Conservation (phyloP, 2,888 invertebrate genomes). For the Baronia brevicornis region DNA sequence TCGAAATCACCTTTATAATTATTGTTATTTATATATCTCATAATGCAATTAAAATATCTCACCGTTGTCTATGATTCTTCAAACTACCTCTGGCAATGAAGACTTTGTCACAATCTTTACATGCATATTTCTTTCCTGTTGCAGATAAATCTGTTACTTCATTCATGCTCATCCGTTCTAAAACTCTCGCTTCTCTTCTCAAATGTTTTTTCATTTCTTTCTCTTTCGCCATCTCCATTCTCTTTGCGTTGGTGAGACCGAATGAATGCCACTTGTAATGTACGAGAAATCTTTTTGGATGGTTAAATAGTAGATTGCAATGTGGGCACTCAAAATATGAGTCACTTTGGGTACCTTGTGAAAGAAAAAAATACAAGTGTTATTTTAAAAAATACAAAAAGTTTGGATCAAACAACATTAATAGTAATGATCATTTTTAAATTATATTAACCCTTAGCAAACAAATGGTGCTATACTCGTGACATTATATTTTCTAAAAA, state of each 20-base stretch:
- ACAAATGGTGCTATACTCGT: no score
- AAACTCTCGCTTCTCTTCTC: conserved; percentile 32
- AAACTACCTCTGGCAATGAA: conserved; percentile 45
- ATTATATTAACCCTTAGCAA: no score
- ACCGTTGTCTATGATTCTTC: conserved; percentile 54
- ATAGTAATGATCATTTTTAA: no score
- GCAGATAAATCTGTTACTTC: conserved; percentile 23
- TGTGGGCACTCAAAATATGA: conserved; percentile 49
- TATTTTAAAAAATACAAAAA: conserved; percentile 4
- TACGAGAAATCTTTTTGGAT: conserved; percentile 58
- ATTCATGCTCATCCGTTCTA: conserved; percentile 24
- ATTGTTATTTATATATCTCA: background rate
- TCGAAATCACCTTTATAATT: no score
- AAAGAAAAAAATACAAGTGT: conserved; percentile 13
- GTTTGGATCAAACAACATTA: no score
- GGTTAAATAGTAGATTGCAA: conserved; percentile 42
- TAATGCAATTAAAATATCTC: conserved; percentile 15
- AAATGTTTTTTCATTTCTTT: conserved; percentile 26
- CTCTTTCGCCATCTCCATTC: conserved; percentile 34
- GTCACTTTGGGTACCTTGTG: conserved; percentile 25
- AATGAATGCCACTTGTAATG: conserved; percentile 65
- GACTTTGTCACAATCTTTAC: conserved; percentile 53
- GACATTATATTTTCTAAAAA: no score
- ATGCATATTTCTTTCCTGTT: conserved; percentile 32
- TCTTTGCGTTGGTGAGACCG: conserved; percentile 43